Conservation (phyloP, 2,797 vertebrate species). For the Sebastes miniatus region DNA sequence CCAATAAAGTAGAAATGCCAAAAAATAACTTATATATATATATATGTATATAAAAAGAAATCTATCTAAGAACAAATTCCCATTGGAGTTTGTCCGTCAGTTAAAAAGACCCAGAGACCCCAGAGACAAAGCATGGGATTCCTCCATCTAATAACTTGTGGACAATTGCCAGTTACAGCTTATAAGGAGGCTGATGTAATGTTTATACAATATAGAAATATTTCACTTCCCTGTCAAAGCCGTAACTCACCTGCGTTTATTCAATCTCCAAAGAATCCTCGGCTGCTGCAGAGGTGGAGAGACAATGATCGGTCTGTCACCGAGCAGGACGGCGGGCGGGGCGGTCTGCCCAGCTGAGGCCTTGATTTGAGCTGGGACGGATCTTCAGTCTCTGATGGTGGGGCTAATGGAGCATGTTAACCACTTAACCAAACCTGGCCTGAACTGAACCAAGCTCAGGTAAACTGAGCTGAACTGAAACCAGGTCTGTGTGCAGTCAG, state of each 20-base stretch:
- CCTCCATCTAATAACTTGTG: conserved; percentile 68
- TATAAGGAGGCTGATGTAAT: conserved; percentile 79
- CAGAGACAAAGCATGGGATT: conserved; percentile 41
- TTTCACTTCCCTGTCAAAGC: conserved; percentile 80
- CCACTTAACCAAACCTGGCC: neutral
- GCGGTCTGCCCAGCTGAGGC: neutral
- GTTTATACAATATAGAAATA: conserved; percentile 82
- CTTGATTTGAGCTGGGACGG: neutral
- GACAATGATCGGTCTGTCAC: conserved; percentile 75
- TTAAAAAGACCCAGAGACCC: conserved; percentile 7
- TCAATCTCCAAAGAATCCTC: conserved; percentile 77
- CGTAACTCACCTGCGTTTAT: conserved; percentile 82
- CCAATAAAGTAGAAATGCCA: fast-evolving
- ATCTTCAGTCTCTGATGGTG: neutral
- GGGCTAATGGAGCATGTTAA: neutral
- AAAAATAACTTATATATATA: no score
- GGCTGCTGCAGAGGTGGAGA: conserved; percentile 58
- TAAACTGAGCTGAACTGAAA: neutral
- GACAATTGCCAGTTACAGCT: conserved; percentile 76
- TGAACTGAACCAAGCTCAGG: neutral
- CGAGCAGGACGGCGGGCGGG: conserved; percentile 2
- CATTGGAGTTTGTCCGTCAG: neutral
- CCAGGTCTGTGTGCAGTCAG: neutral
- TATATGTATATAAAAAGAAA: neutral
- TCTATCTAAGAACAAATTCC: neutral